Percentiles rank a stretch among this genome's conserved stretches.
Conservation (phyloP, 2,797 vertebrate genomes). For the Stomatorhinus walkeri region DNA sequence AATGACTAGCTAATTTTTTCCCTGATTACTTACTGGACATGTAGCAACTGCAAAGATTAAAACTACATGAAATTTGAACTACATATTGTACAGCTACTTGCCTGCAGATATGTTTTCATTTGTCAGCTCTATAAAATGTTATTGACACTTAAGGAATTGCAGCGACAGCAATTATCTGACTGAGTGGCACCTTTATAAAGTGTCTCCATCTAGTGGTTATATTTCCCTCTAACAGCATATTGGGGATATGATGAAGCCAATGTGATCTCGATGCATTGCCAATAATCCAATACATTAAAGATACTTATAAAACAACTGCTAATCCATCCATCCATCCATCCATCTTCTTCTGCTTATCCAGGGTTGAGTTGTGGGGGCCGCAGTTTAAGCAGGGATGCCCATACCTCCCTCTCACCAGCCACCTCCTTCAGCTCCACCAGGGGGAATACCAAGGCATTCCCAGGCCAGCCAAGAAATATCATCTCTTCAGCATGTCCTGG, state of each 20-base stretch:
- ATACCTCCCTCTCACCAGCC: not conserved
- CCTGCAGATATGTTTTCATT: not conserved
- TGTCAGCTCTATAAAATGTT: not conserved
- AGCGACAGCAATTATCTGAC: not conserved
- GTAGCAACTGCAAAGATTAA: not conserved
- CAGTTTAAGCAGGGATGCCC: not conserved
- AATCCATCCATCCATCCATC: not conserved
- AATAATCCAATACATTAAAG: not conserved
- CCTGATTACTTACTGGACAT: not conserved
- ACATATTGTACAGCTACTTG: not conserved
- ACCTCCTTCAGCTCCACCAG: not conserved
- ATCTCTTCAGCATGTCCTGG: not conserved
- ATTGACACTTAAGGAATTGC: not conserved
- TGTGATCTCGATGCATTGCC: not conserved
- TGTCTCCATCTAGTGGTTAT: constrained; percentile 44
- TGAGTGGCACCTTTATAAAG: not conserved
- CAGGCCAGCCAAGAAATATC: not conserved
- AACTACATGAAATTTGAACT: not conserved
- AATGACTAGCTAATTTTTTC: not conserved
- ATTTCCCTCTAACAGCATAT: not conserved
- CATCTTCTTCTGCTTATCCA: not conserved
- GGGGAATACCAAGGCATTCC: not conserved
- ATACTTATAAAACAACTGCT: not conserved
- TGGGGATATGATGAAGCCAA: not conserved
- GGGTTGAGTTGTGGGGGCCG: not conserved